These are phyloP conservation scores for Eristalis pertinax DNA, from an alignment of 2,888 invertebrate genomes.

Conservation along the genomic window DNA sequence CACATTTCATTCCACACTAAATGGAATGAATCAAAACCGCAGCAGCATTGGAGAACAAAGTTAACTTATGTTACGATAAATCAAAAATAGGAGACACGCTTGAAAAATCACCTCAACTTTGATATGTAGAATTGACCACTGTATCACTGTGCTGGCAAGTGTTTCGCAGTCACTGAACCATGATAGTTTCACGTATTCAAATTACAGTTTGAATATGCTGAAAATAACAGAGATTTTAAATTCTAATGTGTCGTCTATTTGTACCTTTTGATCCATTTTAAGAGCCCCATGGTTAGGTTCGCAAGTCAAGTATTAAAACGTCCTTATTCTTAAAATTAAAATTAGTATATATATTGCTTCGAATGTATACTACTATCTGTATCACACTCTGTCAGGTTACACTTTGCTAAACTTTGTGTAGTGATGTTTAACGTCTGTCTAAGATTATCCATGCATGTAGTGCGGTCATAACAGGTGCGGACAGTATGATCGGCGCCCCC, in stretches of 20 bases:
- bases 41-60: slow-evolving; percentile 6
- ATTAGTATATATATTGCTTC: slow-evolving; percentile 9
- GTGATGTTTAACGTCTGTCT: slow-evolving; percentile 43
- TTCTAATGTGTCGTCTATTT: neutral
- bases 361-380: slow-evolving; percentile 29
- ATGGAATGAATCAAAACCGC: slow-evolving; percentile 34
- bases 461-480: slow-evolving; percentile 26
- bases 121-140: slow-evolving; percentile 39
- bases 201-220: slow-evolving; percentile 29
- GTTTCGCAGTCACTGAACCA: slow-evolving; percentile 58
- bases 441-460: slow-evolving; percentile 50
- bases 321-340: slow-evolving; percentile 5
- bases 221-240: neutral
- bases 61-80: slow-evolving; percentile 41
- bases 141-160: slow-evolving; percentile 18
- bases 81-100: slow-evolving; percentile 64
- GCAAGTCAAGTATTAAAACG: slow-evolving; percentile 48
- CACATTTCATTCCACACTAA: slow-evolving; percentile 10
- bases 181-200: slow-evolving; percentile 29
- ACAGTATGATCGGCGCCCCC: neutral
- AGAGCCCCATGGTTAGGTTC: slow-evolving; percentile 55
- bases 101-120: slow-evolving; percentile 44
- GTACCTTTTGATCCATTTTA: slow-evolving; percentile 69
- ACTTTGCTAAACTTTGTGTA: slow-evolving; percentile 43
- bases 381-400: slow-evolving; percentile 40